These are phyloP conservation scores for Amphimedon queenslandica DNA, from an alignment of 37 sponge, comb jelly and placozoan genomes.

Conservation along the genomic window DNA sequence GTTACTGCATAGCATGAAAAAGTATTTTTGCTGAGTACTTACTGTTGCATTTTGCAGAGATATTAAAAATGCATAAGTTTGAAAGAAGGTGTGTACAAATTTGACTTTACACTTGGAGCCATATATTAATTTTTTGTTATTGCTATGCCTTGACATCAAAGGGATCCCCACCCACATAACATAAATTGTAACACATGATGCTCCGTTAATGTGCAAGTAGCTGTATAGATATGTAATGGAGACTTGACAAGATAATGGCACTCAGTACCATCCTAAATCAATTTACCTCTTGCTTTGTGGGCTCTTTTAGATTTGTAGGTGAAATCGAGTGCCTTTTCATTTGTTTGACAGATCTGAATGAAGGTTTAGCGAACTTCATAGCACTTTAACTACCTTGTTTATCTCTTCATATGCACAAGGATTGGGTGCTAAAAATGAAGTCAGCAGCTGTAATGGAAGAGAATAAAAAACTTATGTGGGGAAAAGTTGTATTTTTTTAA, in stretches of 20 bases:
- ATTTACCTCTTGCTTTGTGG: conserved; percentile 19
- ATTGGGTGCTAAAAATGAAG: conserved; percentile 26
- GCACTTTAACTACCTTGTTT: conserved; percentile 6
- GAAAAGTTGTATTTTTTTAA: conserved; percentile 6
- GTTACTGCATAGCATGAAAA: too few species aligned
- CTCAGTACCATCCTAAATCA: conserved; percentile 9
- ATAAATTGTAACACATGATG: neutral
- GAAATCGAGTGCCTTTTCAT: conserved; percentile 3
- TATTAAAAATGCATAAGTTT: too few species aligned
- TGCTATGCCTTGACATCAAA: too few species aligned
- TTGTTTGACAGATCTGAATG: conserved; percentile 19
- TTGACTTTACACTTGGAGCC: too few species aligned
- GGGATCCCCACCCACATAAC: neutral
- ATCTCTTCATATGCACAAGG: conserved; percentile 27
- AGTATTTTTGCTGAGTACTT: too few species aligned
- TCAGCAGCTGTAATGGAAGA: conserved; percentile 30
- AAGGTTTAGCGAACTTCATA: conserved; percentile 11
- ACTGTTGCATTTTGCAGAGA: too few species aligned
- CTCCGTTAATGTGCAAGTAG: conserved; percentile 13
- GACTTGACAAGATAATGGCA: conserved; percentile 8
- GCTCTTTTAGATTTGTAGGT: neutral
- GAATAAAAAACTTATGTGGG: conserved; percentile 30
- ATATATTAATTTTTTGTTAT: too few species aligned
- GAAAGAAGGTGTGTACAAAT: too few species aligned
- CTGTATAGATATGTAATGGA: conserved; percentile 12